phyloP scores from a whole-genome alignment of 2,888 invertebrate genomes.

The Serrognathus titanus region DNA sequence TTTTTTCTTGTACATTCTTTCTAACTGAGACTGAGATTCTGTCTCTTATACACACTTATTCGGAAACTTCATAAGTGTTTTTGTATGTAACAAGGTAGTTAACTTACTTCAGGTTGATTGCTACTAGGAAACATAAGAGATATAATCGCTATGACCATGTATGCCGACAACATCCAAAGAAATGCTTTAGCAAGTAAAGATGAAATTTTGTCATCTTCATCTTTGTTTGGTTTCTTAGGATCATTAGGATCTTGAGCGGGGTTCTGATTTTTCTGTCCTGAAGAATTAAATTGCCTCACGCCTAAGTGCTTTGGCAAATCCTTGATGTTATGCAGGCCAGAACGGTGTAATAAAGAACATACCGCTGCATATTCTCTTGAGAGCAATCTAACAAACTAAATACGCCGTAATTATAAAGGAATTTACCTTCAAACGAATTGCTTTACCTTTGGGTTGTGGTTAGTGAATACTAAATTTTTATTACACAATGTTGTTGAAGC shows the following conservation, averaged over 20 bases:
- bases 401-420: constrained; percentile 2
- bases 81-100: neutral
- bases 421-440: too few relatives aligned
- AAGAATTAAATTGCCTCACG: constrained; percentile 34
- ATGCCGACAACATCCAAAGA: constrained; percentile 77
- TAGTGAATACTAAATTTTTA: too few relatives aligned
- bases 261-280: constrained; percentile 26
- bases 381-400: constrained; percentile 15
- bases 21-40: too few relatives aligned
- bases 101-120: constrained; percentile 67
- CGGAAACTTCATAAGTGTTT: neutral
- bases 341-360: constrained; percentile 53
- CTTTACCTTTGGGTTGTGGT: too few relatives aligned
- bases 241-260: constrained; percentile 22
- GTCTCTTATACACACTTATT: neutral
- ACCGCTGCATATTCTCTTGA: constrained; percentile 58
- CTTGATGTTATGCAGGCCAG: constrained; percentile 49
- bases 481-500: too few relatives aligned
- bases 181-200: constrained; percentile 71
- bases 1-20: too few relatives aligned
- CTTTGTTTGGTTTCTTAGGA: constrained; percentile 44
- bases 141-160: constrained; percentile 69
- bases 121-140: constrained; percentile 69
- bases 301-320: constrained; percentile 35
- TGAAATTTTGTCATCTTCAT: constrained; percentile 66